phyloP scores from a whole-genome alignment of 1,140 invertebrate species.

The Habropoda laboriosa region DNA sequence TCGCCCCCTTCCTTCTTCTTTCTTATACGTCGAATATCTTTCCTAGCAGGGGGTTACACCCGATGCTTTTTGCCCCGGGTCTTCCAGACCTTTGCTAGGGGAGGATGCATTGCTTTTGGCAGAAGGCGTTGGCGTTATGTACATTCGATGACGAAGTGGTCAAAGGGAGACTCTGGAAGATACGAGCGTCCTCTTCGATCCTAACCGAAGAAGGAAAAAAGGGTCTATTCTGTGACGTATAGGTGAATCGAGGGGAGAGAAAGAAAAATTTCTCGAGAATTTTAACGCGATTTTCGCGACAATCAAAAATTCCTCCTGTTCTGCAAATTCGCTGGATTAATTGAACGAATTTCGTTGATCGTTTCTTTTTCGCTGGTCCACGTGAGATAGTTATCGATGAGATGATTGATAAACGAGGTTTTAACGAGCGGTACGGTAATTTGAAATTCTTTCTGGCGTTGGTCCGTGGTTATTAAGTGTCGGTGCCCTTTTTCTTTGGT shows the following conservation, averaged over 20 bases:
- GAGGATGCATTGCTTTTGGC: constrained; percentile 41
- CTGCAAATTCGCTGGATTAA: neutral
- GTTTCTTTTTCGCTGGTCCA: too few relatives aligned
- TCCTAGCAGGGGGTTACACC: neutral
- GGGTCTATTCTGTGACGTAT: neutral
- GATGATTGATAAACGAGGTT: neutral
- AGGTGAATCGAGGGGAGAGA: neutral
- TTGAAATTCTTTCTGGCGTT: neutral
- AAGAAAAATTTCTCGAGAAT: neutral
- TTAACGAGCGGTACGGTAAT: too few relatives aligned
- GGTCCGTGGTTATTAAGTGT: neutral
- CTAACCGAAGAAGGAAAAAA: neutral
- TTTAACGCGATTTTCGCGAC: neutral
- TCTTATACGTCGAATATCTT: constrained; percentile 53
- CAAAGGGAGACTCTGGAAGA: neutral
- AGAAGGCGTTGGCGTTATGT: constrained; percentile 47
- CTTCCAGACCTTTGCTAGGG: neutral
- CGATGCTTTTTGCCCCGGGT: constrained; percentile 28
- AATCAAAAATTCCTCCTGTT: neutral
- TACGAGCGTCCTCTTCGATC: constrained; percentile 11
- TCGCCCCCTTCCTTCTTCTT: neutral
- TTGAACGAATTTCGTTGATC: neutral
- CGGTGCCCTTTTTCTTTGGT: neutral
- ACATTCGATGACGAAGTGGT: constrained; percentile 49
- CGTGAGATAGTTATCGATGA: too few relatives aligned